Base-by-base conservation (phyloP, 2,113 vertebrate species). In the Tichodroma muraria region DNA sequence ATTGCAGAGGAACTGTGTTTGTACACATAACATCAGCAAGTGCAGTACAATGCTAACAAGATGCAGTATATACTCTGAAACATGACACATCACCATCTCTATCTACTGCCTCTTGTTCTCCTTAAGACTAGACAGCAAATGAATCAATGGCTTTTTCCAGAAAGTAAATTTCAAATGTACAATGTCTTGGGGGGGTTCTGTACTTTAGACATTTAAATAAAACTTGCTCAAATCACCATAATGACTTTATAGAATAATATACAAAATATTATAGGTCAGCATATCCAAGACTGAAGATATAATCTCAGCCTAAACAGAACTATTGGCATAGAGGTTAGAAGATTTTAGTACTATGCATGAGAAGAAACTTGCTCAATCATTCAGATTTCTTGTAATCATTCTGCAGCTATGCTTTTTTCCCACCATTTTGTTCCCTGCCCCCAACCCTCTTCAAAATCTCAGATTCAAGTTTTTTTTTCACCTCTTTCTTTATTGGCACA, bases 51-150 rank as follows among this genome's bases (percentile, higher is more conserved):
- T 33, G 54, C 27, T 59, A 88, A 66, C n/a, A 50, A 23, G 16
- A 85, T 31, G 10, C 38, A 76, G 50, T 53, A 45, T 14, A 27
- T 49, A 69, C 37, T 83, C 66, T 77, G 40, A 90, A 88, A 53
- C 1, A 1, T 13, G 6, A 77, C 0, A 0, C 20, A 33, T 25
- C 33, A 42, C 21, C 42, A 35, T 23, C 75, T 85, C 70, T 47
- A 22, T 27, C 45, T 53, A 42, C 17, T 53, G 40, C 37, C 28
- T 61, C 22, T 31, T 80, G 12, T 11, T 57, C 33, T 80, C 24
- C 65, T 75, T 54, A 70, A 42, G 6, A 15, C 10, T 50, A 66
- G 40, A n/a, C 27, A 88, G 75, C 35, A 76, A 68, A 53, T 13
- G 3, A 64, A 68, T 30, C 42, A 50, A 81, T 11, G 9, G 9